A percentile compares a stretch with the other conserved stretches of the same genome.
Conservation (phyloP, 2,113 vertebrate species). For the Scomber colias region DNA sequence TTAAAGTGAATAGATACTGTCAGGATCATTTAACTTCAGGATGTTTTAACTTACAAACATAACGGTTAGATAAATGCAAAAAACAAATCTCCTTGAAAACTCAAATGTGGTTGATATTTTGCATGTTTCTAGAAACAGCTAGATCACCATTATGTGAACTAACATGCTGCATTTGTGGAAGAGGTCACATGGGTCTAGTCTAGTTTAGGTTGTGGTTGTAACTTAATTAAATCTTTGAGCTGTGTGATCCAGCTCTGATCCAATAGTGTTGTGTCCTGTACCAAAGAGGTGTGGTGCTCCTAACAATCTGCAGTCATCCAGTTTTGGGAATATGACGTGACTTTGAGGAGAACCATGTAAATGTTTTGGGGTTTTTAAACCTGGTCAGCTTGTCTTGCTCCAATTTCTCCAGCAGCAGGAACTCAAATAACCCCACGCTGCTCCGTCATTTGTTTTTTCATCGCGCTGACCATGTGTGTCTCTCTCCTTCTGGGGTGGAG, state of each 20-base stretch:
- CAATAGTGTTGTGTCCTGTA: conserved; percentile 6
- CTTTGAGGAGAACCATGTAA: conserved; percentile 12
- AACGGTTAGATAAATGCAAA: too few species aligned
- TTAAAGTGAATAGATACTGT: background rate
- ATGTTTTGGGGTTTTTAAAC: conserved; percentile 11
- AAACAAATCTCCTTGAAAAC: too few species aligned
- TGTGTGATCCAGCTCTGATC: too few species aligned
- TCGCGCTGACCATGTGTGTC: conserved; percentile 53
- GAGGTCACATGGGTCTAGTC: background rate
- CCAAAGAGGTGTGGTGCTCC: conserved; percentile 57
- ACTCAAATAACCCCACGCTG: conserved; percentile 56
- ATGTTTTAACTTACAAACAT: too few species aligned
- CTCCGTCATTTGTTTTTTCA: conserved; percentile 58
- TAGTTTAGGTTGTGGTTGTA: background rate
- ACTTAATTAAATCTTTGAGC: too few species aligned
- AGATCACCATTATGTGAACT: background rate
- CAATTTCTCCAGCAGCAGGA: conserved; percentile 49
- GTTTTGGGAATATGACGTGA: conserved; percentile 57
- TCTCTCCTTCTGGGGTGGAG: conserved; percentile 60
- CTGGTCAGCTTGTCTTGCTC: conserved; percentile 23
- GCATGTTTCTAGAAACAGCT: too few species aligned
- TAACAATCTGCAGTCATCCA: conserved; percentile 48
- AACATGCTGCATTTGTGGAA: background rate
- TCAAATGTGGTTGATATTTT: too few species aligned
- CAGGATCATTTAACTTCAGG: too few species aligned